A percentile compares a stretch with the other conserved stretches of the same genome.
phyloP scores from a whole-genome alignment of 2,888 invertebrate species.

The Caenorhabditis drosophilae region DNA sequence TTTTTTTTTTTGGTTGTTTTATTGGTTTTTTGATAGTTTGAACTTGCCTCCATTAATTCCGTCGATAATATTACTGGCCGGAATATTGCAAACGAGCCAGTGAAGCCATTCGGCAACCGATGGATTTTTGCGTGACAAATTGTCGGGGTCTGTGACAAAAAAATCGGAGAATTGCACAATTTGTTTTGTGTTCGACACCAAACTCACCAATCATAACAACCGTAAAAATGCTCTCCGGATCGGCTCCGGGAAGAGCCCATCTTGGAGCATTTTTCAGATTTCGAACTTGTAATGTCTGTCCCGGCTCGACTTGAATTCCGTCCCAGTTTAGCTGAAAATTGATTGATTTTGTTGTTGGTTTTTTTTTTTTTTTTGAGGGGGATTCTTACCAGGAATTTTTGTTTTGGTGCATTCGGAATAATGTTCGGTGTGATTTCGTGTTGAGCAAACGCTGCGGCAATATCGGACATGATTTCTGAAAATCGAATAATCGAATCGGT shows the following conservation, averaged over 20 bases:
- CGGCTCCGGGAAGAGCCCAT: conserved; percentile 51
- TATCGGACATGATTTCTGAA: conserved; percentile 50
- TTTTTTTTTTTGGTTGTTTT: too few relatives aligned
- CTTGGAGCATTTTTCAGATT: conserved; percentile 68
- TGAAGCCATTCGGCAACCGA: conserved; percentile 69
- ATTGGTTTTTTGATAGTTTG: too few relatives aligned
- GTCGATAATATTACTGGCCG: conserved; percentile 67
- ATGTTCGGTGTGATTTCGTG: conserved; percentile 67
- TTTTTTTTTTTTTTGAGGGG: conserved; percentile 6
- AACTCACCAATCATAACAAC: conserved; percentile 67
- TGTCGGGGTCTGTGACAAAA: conserved; percentile 66
- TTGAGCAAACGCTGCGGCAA: conserved; percentile 57
- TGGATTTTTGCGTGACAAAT: conserved; percentile 68
- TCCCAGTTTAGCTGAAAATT: conserved; percentile 65
- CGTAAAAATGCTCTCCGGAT: conserved; percentile 67
- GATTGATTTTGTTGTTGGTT: too few relatives aligned
- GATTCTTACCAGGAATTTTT: conserved; percentile 43
- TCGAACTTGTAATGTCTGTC: conserved; percentile 57
- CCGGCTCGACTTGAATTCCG: conserved; percentile 65
- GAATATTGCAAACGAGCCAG: conserved; percentile 68
- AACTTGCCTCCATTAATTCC: conserved; percentile 68
- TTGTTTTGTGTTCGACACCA: neutral
- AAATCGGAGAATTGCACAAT: neutral
- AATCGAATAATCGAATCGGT: neutral
- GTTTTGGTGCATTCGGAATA: conserved; percentile 62